Evolutionary conservation across 1,140 invertebrate species (phyloP), one percentile per base, ranked within the genome.

Genomic region (Rhagoletis pomonella): DNA sequence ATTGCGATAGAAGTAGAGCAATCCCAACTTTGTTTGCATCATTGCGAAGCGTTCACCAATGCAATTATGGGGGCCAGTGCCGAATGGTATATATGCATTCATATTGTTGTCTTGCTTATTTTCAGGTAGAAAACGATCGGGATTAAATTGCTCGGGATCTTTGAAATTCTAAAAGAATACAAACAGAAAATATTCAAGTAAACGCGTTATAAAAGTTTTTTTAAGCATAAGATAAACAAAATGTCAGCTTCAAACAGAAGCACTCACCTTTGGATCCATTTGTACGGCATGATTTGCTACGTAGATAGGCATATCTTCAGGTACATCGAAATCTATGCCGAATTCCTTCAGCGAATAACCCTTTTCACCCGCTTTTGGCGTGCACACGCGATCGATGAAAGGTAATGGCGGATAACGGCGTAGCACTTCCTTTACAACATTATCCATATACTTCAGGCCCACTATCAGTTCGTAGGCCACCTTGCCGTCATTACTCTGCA

Each of bases 51-150:
- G 90, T 89, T 92, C 93, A 95, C 96, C 96, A 89, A 97, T 96
- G 90, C 96, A 97, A 91, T 95, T 96, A 59, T 96, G 94, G 3
- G 96, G 95, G 6, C 97, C 97, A 87, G 96, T 95, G 4, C 96
- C 97, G 90, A 98, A 98, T 0, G 97, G 92, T 88, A 93, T 90
- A 89, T 90, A 87, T 89, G 90, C 89, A 19, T n/a, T 81, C 39
- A 96, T 85, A 96, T 92, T 92, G 94, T 90, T 67, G 7, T 88
- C 97, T 85, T 89, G 88, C 14, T 93, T 93, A 59, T 94, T 92
- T 60, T 94, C 92, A 2, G 94, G 91, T n/a, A 90, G 93, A 88
- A 96, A 96, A 88, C 96, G 93, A 87, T 96, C 95, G 0, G 96
- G 96, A 87, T 94, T 91, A 90, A 94, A 97, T 85, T 92, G 91